phyloP scores from a whole-genome alignment of 2,797 vertebrate species.

The Falco columbarius region DNA sequence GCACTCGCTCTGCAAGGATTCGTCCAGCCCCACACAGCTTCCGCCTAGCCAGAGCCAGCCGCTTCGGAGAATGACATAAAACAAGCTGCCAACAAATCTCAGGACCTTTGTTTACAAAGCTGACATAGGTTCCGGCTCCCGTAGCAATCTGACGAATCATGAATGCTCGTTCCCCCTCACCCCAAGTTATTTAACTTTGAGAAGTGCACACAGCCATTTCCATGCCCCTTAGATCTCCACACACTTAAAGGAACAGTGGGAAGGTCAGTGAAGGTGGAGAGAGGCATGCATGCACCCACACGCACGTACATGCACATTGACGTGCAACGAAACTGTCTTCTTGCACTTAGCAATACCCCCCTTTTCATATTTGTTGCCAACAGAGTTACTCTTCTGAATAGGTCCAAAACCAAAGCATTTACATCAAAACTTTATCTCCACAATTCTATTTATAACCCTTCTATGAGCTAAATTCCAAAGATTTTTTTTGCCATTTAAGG shows the following conservation, averaged over 20 bases:
- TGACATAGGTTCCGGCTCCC: not conserved
- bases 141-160: not conserved
- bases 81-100: not conserved
- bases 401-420: not conserved
- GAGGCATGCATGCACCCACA: not conserved
- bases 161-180: not conserved
- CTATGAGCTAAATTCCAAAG: conserved; percentile 45
- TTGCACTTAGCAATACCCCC: not conserved
- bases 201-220: not conserved
- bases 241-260: not conserved
- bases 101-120: not conserved
- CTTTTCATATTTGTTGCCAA: not conserved
- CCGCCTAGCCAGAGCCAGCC: not conserved
- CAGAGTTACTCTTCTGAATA: not conserved
- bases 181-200: not conserved
- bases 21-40: not conserved
- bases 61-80: not conserved
- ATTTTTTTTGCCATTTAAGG: conserved; percentile 59
- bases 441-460: conserved; percentile 36
- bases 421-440: conserved; percentile 43
- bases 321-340: not conserved
- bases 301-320: accelerated
- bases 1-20: accelerated
- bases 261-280: not conserved
- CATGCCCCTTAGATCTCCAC: not conserved